Percentiles rank a stretch among this genome's conserved stretches.
Evolutionary conservation across 2,113 vertebrate genomes (phyloP).

Genomic region (Crotalus horridus): DNA sequence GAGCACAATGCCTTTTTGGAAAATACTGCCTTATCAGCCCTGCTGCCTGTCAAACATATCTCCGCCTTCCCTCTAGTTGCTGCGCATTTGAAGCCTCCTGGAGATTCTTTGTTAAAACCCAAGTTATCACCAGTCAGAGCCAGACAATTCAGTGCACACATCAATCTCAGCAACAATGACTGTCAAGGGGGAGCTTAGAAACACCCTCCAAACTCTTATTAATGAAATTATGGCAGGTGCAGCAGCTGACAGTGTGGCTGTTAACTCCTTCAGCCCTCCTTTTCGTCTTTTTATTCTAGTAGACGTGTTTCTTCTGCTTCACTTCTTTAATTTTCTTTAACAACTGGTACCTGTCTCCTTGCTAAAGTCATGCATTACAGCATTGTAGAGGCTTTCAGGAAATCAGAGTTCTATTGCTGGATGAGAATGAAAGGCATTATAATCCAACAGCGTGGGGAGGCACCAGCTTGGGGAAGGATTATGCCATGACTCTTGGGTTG

Average conservation of each 20-base stretch:
- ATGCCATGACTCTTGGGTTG: background rate
- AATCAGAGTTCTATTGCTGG: background rate
- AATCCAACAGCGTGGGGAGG: background rate
- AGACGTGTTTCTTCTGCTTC: background rate
- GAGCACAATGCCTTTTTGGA: background rate
- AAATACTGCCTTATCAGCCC: background rate
- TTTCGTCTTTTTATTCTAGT: background rate
- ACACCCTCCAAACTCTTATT: constrained; percentile 2
- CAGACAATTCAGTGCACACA: background rate
- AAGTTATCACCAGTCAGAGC: constrained; percentile 17
- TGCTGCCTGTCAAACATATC: constrained; percentile 6
- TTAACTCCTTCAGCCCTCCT: background rate
- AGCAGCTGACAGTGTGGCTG: background rate
- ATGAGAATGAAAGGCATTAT: background rate
- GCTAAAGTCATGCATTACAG: background rate
- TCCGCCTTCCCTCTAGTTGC: background rate
- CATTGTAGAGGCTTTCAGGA: background rate
- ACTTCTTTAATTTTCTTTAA: constrained; percentile 1
- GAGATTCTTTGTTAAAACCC: constrained; percentile 1
- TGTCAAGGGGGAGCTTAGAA: constrained; percentile 11
- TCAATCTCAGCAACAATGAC: constrained; percentile 12
- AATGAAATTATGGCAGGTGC: background rate
- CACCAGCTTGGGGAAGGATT: background rate
- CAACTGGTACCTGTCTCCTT: background rate
- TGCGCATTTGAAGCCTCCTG: constrained; percentile 1